Evolutionary conservation across 2,797 vertebrate species (phyloP).

Genomic region (Hipposideros larvatus): DNA sequence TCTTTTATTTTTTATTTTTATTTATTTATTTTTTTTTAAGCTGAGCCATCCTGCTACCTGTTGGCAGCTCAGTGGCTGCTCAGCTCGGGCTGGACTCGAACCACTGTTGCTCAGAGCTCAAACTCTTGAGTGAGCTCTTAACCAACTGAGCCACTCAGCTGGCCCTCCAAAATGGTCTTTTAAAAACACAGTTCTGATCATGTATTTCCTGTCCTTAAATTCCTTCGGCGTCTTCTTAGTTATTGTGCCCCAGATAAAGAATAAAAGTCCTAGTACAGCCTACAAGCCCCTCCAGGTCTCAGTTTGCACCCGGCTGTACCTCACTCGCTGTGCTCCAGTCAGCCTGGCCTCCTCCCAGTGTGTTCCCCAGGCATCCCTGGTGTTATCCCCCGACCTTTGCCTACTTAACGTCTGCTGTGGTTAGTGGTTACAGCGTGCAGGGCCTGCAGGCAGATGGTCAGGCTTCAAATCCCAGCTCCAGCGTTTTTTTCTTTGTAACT

Average conservation of each 20-base stretch:
- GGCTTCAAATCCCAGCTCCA: not conserved
- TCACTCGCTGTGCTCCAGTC: not conserved
- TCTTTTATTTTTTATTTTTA: no score
- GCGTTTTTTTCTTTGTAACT: not conserved
- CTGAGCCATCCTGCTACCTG: no score
- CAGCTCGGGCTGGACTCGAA: no score
- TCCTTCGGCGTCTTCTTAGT: not conserved
- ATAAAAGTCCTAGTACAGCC: not conserved
- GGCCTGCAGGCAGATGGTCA: not conserved
- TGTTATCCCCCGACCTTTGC: not conserved
- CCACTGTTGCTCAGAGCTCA: no score
- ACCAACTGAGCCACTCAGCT: no score
- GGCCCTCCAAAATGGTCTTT: conserved; percentile 57
- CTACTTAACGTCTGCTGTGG: not conserved
- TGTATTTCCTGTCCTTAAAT: conserved; percentile 51
- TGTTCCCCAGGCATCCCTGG: not conserved
- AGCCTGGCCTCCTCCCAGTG: accelerated
- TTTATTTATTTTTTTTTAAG: no score
- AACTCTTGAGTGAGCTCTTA: no score
- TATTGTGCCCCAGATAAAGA: not conserved
- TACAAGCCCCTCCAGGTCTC: not conserved
- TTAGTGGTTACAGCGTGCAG: not conserved
- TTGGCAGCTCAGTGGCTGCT: no score
- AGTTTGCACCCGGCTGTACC: not conserved
- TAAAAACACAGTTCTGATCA: conserved; percentile 39